phyloP scores from a whole-genome alignment of 2,888 invertebrate genomes.

The Cheilosia urbana region DNA sequence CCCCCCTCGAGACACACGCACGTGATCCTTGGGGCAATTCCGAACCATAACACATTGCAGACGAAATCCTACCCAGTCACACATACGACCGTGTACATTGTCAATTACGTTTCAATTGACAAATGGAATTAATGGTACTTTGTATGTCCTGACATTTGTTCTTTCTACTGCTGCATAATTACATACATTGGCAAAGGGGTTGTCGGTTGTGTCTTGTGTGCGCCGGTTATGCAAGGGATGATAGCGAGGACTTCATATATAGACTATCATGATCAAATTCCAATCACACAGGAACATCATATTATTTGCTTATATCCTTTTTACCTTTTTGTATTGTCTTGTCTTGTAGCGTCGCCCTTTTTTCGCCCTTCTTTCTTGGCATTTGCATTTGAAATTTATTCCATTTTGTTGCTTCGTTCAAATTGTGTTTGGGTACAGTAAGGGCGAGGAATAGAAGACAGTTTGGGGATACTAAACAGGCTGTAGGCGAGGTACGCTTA shows the following conservation, averaged over 20 bases:
- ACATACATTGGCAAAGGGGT: constrained; percentile 30
- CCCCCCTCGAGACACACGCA: constrained; percentile 6
- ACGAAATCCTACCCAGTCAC: not conserved
- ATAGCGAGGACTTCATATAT: not conserved
- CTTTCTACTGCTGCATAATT: constrained; percentile 63
- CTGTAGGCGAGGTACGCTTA: no score
- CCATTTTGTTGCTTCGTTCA: constrained; percentile 7
- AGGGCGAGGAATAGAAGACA: not conserved
- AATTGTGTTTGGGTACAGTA: constrained; percentile 30
- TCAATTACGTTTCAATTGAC: constrained; percentile 70
- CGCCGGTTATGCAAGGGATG: constrained; percentile 20
- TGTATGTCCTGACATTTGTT: constrained; percentile 73
- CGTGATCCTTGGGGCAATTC: constrained; percentile 60
- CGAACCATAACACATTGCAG: constrained; percentile 5
- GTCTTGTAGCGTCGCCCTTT: constrained; percentile 41
- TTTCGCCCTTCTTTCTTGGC: constrained; percentile 44
- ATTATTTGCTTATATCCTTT: constrained; percentile 31
- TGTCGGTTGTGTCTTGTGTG: constrained; percentile 15
- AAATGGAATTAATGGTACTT: constrained; percentile 72
- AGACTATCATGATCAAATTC: constrained; percentile 54
- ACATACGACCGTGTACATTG: constrained; percentile 19
- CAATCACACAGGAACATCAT: constrained; percentile 38
- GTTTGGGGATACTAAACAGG: not conserved
- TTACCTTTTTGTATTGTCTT: constrained; percentile 46
- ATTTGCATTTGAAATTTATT: constrained; percentile 67